Base-by-base conservation (phyloP, 92 coral and sea anemone genomes). In the Anthopleura xanthogrammica region DNA sequence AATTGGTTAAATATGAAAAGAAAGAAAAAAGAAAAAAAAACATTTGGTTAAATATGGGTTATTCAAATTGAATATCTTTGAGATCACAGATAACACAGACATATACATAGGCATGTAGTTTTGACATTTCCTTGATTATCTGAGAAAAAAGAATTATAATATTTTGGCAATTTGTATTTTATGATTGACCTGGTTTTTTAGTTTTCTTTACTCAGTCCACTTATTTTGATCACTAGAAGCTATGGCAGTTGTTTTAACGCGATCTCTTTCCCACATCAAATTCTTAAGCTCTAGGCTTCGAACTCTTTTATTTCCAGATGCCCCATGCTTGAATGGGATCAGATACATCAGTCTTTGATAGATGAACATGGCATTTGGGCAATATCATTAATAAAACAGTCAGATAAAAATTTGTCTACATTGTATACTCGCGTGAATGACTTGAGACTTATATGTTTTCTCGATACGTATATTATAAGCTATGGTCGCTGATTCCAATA, bases 241-340 rank as follows among this genome's bases (percentile, higher is more conserved):
- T 39, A 42, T 52, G 14, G 89, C 72, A 79, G 72, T 80, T 60
- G 80, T 48, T 29, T 80, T 86, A 43, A 86, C 66, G 10, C 80
- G 50, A 80, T 86, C 89, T 80, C 86, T 81, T 57, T 87, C 87
- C 80, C 84, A 88, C 91, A 83, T 75, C 78, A 88, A 81, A 58
- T 71, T 62, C 75, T 83, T 88, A 50, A 83, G 70, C 41, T 78
- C 91, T 5, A 87, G 81, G 76, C 81, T 87, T 65, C 85, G 72
- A 65, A 82, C 90, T 78, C 87, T 87, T 76, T 75, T 87, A 3
- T 74, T 74, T 74, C 77, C 77, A 74, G 7, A 24, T 24, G 7
- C 20, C 77, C 77, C 77, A 74, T 4, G 77, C 77, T 16, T 74
- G 77, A 41, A 16, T 24, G 16, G 77, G 77, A 74, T 74, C 52